Base-by-base conservation (phyloP, 2,113 vertebrate species). In the Gambusia affinis region DNA sequence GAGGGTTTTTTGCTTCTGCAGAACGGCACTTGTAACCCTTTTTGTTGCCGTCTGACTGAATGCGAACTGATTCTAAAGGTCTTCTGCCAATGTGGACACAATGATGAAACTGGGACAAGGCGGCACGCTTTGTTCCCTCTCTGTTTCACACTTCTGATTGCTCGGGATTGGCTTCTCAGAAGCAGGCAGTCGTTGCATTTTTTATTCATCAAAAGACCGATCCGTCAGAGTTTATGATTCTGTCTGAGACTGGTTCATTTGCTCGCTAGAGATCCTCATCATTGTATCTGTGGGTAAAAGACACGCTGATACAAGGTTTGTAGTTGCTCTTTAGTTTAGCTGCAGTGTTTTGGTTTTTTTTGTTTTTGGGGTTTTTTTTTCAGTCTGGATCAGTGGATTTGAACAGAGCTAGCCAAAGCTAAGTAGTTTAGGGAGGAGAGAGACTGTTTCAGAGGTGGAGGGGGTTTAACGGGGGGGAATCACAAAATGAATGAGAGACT, bases 31-130 rank as follows among this genome's bases (percentile, higher is more conserved):
- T 75, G 44, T n/a, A 31, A 66, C 57, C 60, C 3, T 51, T 17
- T 81, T 81, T 77, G 80, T 84, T 87, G 80, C 80, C 67, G 44
- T 73, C 67, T 42, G 27, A 79, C 74, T 85, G 76, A 66, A 78
- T 87, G 85, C 33, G 64, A 33, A 12, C 62, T 78, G 68, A 83
- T 80, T 78, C 79, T 71, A 81, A 87, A 73, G 81, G 81, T 87
- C 78, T 77, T 88, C 78, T 64, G 76, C 69, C 73, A 76, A 83
- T 86, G 78, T 87, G 78, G 75, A 62, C 73, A 83, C 85, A 84
- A 80, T 86, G 62, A 75, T 31, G 80, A 87, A 91, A 91, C 64
- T 90, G 69, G 89, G 89, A 79, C 89, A 81, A 35, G 63, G 63
- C 64, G 62, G 67, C 75, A 67, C 4, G 63, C 81, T n/a, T 57